Base-by-base conservation (phyloP, 1,140 invertebrate genomes). In the Mesaphorura yosii region DNA sequence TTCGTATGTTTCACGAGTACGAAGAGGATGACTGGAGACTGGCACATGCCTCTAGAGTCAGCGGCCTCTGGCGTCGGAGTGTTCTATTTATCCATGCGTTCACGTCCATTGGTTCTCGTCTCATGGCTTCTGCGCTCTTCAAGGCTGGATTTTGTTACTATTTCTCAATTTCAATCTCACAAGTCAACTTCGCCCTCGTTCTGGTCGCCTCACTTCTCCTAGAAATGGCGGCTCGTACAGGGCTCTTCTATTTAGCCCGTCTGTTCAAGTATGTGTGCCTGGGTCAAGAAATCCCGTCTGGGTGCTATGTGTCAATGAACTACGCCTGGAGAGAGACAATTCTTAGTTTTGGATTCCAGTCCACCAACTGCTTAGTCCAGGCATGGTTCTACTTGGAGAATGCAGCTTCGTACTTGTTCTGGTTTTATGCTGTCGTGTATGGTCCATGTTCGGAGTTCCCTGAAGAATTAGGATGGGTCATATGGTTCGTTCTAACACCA, bases 311-410 rank as follows among this genome's bases (percentile, higher is more conserved):
- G 31, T 49, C 58, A 7, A 48, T 60, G 4, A 60, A 53, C 38
- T 60, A 60, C 39, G 58, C 45, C 22, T 60, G 58, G 58, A 27
- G 54, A 26, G 27, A 48, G 10, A 57, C 54, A 14, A 53, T 60
- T 14, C 20, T 60, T 3, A 42, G 51, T 23, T 53, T 39, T 20
- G 58, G 51, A 1, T 60, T 47, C 15, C 54, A 60, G 27, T 57
- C 54, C 2, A 42, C 39, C 29, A 57, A 60, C 37, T 27, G 53
- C 22, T 34, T 52, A 0, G 40, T 40, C 6, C 58, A 60, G 41
- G 37, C 57, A 1, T 53, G 55, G 45, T 60, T 56, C 37, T 60
- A 60, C 23, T 0, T 57, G 0, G 58, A 60, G 44, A 60, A 56
- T n/a, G n/a, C n/a, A n/a, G n/a, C n/a, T n/a, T n/a, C n/a, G n/a